Evolutionary conservation across 2,797 vertebrate genomes (phyloP).

Genomic region (Neosalanx taihuensis): DNA sequence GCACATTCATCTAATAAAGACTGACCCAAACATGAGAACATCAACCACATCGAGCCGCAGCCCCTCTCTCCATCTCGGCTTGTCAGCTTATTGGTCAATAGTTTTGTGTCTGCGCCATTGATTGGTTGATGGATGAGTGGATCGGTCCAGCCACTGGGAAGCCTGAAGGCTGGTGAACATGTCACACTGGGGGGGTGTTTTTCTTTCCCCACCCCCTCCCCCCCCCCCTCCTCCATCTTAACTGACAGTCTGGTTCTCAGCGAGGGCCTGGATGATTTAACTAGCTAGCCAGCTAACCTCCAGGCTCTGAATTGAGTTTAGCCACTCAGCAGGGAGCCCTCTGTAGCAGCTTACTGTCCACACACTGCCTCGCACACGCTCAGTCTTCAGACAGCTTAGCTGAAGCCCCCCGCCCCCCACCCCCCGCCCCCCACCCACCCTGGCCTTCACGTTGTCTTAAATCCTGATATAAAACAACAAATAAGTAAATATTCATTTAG

Average conservation of each 20-base stretch:
- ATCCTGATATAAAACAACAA: too few species aligned
- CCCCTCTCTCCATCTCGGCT: not conserved
- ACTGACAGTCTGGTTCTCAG: slow-evolving; percentile 34
- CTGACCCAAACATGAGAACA: not conserved
- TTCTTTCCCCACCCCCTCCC: not conserved
- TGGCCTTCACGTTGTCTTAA: too few species aligned
- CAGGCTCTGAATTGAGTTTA: slow-evolving; percentile 52
- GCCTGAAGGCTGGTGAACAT: slow-evolving; percentile 35
- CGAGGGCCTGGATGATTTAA: slow-evolving; percentile 40
- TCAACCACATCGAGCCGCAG: slow-evolving; percentile 11
- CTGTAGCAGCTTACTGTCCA: slow-evolving; percentile 36
- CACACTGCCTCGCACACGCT: slow-evolving; percentile 19
- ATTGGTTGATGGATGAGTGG: slow-evolving; percentile 42
- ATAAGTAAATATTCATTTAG: too few species aligned
- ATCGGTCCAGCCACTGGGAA: slow-evolving; percentile 27
- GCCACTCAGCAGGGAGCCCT: slow-evolving; percentile 51
- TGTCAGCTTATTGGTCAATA: slow-evolving; percentile 28
- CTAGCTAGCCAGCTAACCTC: slow-evolving; percentile 42
- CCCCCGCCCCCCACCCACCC: too few species aligned
- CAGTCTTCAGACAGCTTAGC: not conserved
- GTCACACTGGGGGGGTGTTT: slow-evolving; percentile 27
- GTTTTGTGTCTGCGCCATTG: slow-evolving; percentile 2
- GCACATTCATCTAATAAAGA: too few species aligned
- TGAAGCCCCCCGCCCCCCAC: not conserved
- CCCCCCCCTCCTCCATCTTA: slow-evolving; percentile 20